These are phyloP conservation scores for Trematomus loennbergii DNA, from an alignment of 2,113 vertebrate species.

Conservation along the genomic window DNA sequence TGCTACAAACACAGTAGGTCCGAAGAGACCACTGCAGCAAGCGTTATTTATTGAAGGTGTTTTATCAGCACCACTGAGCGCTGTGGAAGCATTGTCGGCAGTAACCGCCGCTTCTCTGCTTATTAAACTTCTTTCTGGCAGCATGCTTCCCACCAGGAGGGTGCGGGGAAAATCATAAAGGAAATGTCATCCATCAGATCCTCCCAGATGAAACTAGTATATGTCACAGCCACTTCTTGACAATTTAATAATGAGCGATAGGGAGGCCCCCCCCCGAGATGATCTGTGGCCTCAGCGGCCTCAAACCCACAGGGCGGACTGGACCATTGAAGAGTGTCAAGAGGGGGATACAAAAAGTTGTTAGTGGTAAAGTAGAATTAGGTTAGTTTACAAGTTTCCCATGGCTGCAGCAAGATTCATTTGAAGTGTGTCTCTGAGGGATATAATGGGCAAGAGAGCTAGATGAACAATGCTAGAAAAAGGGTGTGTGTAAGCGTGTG, in stretches of 20 bases:
- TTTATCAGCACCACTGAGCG: constrained; percentile 81
- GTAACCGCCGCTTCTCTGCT: constrained; percentile 78
- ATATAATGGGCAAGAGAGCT: constrained; percentile 9
- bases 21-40: constrained; percentile 75
- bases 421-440: constrained; percentile 29
- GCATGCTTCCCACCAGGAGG: constrained; percentile 79
- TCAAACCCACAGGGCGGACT: neutral
- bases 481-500: constrained; percentile 5
- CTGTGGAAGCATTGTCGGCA: constrained; percentile 77
- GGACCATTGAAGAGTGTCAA: neutral
- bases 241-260: constrained; percentile 84
- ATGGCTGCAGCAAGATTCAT: constrained; percentile 20
- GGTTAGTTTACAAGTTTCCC: constrained; percentile 6
- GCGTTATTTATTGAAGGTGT: constrained; percentile 83
- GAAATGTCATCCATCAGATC: constrained; percentile 87
- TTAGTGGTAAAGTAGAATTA: constrained; percentile 17
- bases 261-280: constrained; percentile 45
- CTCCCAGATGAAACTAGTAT: constrained; percentile 88
- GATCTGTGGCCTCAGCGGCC: constrained; percentile 17
- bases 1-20: constrained; percentile 33
- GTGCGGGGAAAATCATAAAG: constrained; percentile 79
- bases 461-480: neutral
- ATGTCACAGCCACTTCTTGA: constrained; percentile 85
- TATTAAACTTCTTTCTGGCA: constrained; percentile 87
- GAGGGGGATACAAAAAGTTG: neutral